Conservation (phyloP, 2,797 vertebrate species). For the Cuniculus paca region DNA sequence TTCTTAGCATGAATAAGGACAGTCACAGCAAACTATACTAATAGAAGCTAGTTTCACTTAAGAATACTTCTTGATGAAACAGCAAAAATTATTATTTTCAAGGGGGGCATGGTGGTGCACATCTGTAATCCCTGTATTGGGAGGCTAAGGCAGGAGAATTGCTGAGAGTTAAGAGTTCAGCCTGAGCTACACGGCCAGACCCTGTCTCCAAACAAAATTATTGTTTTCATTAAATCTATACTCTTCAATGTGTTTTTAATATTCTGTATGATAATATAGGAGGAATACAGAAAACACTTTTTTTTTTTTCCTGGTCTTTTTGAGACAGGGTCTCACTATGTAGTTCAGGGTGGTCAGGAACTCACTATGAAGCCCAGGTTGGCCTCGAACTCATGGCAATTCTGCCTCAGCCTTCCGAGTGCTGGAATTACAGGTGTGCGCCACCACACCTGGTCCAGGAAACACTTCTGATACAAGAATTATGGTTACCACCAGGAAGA, state of each 20-base stretch:
- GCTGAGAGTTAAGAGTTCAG: background rate
- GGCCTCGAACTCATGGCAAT: too few species aligned
- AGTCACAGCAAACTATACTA: background rate
- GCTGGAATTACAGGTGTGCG: too few species aligned
- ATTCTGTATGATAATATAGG: background rate
- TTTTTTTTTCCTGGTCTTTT: background rate
- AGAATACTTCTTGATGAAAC: background rate
- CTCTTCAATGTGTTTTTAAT: background rate
- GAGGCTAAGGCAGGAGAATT: background rate
- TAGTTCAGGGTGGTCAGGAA: background rate
- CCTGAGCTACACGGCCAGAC: background rate
- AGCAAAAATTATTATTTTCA: background rate
- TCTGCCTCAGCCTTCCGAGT: too few species aligned
- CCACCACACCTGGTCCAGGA: background rate
- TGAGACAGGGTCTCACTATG: background rate
- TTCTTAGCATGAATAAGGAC: background rate
- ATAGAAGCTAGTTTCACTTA: background rate
- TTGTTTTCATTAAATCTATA: background rate
- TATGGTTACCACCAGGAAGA: background rate
- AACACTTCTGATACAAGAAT: background rate
- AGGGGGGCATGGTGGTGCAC: background rate
- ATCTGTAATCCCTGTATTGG: background rate
- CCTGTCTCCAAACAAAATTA: background rate
- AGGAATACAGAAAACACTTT: background rate
- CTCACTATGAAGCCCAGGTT: background rate